Evolutionary conservation across 1,140 invertebrate genomes (phyloP), one percentile per base, ranked within the genome.

Genomic region (Microplitis demolitor): DNA sequence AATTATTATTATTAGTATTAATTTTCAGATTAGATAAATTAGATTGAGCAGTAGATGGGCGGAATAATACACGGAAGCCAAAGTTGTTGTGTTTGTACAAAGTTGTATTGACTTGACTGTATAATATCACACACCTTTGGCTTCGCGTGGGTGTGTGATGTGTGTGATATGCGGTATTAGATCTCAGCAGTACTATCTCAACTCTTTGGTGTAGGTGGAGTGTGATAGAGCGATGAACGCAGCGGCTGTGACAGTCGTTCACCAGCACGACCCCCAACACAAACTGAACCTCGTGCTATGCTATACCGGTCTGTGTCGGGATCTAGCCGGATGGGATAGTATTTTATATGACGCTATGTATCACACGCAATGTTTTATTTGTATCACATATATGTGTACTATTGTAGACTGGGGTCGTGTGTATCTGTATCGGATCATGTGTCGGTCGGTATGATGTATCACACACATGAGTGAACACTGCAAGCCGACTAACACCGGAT

Each of bases 401-500:
- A 24, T 24, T 2, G 24, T 24, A 24, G 24, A 24, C 24, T 24
- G 24, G 24, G 24, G 24, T 24, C 0, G 24, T 58, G 24, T 58
- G 6, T 31, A 68, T 54, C 54, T 31, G n/a, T 11, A 60, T 34
- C 24, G 35, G 53, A 31, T 45, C 34, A 39, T 61, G 13, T 69
- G 35, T 34, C 5, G 8, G 24, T 24, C 24, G 24, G 24, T 24
- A 24, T 24, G 24, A 66, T 72, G 53, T 63, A 72, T 50, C 31
- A 67, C n/a, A 13, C 9, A 67, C 39, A 72, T 58, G 11, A n/a
- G 11, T 5, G 6, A 58, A 45, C 34, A 34, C 31, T 58, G 37
- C 31, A 16, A 50, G 51, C 69, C 24, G 45, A 37, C 64, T 64
- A 24, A 64, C 13, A 71, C 70, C 71, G 71, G 71, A 72, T 72